phyloP scores from a whole-genome alignment of 2,113 vertebrate genomes.

The Helogale parvula region DNA sequence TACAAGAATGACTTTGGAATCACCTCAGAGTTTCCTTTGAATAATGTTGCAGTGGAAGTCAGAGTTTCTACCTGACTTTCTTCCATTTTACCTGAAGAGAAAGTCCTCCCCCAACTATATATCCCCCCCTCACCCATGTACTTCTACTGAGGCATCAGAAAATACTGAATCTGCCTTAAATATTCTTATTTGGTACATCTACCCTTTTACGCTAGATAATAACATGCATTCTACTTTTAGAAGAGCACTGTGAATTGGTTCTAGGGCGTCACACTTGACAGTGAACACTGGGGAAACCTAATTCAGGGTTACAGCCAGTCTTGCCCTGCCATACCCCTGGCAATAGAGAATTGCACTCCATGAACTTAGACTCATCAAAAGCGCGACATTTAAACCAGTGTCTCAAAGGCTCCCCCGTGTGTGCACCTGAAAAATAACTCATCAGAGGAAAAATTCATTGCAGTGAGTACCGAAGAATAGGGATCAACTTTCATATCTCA shows the following conservation, averaged over 20 bases:
- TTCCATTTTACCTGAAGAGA: not conserved
- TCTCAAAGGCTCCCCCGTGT: constrained; percentile 73
- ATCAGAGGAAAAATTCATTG: not conserved
- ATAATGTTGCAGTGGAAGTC: not conserved
- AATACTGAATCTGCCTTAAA: not conserved
- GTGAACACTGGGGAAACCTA: constrained; percentile 11
- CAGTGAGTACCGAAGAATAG: not conserved
- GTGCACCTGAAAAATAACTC: constrained; percentile 49
- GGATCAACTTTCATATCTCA: not conserved
- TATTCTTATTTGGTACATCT: not conserved
- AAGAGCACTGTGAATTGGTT: not conserved
- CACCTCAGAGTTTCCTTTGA: not conserved
- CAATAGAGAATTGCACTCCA: not conserved
- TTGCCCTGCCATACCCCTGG: not conserved
- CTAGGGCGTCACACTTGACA: not conserved
- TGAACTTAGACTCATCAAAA: not conserved
- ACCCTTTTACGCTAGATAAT: not conserved
- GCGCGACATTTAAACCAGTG: not conserved
- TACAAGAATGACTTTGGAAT: not conserved
- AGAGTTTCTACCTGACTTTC: not conserved
- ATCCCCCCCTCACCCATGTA: fast-evolving
- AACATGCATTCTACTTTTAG: not conserved
- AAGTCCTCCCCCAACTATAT: not conserved
- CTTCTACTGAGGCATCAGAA: not conserved
- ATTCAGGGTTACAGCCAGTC: constrained; percentile 25